These are phyloP conservation scores for Lycopodina hypogea DNA, from an alignment of 37 sponge, comb jelly and placozoan species.

Conservation along the genomic window DNA sequence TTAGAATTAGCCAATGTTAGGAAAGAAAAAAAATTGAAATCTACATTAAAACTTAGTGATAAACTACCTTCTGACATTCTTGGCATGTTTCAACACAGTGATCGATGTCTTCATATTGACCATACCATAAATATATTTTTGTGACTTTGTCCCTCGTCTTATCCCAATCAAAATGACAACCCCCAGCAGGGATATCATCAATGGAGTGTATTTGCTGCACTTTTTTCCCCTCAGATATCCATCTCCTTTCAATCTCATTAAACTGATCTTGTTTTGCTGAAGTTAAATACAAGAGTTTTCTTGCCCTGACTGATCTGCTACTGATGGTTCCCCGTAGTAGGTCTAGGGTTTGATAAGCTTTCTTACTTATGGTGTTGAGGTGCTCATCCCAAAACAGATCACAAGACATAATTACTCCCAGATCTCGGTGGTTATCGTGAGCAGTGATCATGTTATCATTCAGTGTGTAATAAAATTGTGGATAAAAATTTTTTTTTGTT, in stretches of 20 bases:
- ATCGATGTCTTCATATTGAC: slow-evolving; percentile 19
- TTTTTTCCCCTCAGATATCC: not conserved
- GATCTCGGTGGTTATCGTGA: no score
- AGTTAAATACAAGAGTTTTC: no score
- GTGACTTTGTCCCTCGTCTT: slow-evolving; percentile 22
- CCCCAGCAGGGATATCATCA: not conserved
- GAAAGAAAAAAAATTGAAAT: not conserved
- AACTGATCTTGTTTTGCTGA: no score
- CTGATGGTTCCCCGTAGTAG: no score
- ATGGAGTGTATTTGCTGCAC: not conserved
- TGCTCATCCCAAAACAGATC: no score
- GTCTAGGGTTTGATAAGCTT: no score
- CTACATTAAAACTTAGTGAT: not conserved
- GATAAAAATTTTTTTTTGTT: no score
- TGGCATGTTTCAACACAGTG: slow-evolving; percentile 11
- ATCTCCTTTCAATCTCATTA: not conserved
- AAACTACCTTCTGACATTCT: slow-evolving; percentile 6
- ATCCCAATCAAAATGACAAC: slow-evolving; percentile 25
- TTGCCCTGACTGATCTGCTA: no score
- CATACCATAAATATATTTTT: slow-evolving; percentile 28
- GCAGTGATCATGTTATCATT: no score
- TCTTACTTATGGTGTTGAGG: no score
- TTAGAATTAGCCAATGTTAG: not conserved
- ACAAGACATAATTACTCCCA: no score
- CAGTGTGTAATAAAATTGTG: no score